Percentiles rank a stretch among this genome's conserved stretches.
Conservation (phyloP, 2,888 invertebrate genomes). For the Argyresthia goedartella region DNA sequence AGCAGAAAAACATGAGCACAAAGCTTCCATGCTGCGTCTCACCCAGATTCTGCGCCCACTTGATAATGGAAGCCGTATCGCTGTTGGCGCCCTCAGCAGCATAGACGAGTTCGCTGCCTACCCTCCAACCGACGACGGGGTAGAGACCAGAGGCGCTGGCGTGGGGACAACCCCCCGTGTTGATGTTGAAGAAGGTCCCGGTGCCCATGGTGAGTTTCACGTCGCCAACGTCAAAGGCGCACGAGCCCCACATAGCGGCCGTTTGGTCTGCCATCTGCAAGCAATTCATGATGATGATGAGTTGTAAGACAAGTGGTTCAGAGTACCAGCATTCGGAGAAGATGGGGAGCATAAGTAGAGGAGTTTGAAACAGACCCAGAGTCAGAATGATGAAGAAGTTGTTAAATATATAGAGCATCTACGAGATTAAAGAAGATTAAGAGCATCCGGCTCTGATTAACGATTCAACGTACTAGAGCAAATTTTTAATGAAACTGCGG, state of each 20-base stretch:
- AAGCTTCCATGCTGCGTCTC: slow-evolving; percentile 18
- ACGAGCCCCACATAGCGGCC: slow-evolving; percentile 90
- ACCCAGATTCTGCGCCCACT: slow-evolving; percentile 86
- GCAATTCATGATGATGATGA: too few species aligned
- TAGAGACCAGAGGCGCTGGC: slow-evolving; percentile 89
- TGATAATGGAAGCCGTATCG: slow-evolving; percentile 89
- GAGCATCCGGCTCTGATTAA: too few species aligned
- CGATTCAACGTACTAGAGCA: too few species aligned
- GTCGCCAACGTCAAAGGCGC: slow-evolving; percentile 82
- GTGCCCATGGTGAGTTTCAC: slow-evolving; percentile 93
- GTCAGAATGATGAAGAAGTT: too few species aligned
- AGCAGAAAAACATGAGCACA: too few species aligned
- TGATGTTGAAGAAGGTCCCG: slow-evolving; percentile 89
- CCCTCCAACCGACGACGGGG: slow-evolving; percentile 90
- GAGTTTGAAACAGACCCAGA: too few species aligned
- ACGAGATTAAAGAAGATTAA: too few species aligned
- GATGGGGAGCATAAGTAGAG: too few species aligned
- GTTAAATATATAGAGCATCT: too few species aligned
- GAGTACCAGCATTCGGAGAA: too few species aligned
- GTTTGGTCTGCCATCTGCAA: slow-evolving; percentile 88
- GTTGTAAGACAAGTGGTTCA: too few species aligned
- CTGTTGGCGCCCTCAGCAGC: slow-evolving; percentile 89
- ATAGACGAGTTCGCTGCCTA: slow-evolving; percentile 68
- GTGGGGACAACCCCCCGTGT: slow-evolving; percentile 82
- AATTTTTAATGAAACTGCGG: too few species aligned